These are phyloP conservation scores for Leuctra nigra DNA, from an alignment of 2,888 invertebrate genomes.

Conservation along the genomic window DNA sequence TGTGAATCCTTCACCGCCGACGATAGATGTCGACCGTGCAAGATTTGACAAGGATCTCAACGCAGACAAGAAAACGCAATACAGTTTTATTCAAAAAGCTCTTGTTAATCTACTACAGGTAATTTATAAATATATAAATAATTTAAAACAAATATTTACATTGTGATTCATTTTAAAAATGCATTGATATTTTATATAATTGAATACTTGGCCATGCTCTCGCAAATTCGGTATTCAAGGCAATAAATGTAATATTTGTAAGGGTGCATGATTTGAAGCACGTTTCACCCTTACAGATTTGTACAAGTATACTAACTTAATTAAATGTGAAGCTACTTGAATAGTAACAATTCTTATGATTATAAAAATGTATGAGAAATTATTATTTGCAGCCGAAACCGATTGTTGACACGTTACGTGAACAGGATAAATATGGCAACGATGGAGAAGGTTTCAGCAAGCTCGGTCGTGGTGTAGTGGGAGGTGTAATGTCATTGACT, in stretches of 20 bases:
- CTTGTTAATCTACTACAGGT: slow-evolving; percentile 15
- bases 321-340: no score
- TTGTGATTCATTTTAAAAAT: no score
- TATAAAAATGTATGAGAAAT: no score
- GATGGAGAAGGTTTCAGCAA: slow-evolving; percentile 58
- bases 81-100: slow-evolving; percentile 10
- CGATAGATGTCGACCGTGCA: slow-evolving; percentile 2
- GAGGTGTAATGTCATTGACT: slow-evolving; percentile 59
- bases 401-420: slow-evolving; percentile 65
- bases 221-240: no score
- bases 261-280: not conserved
- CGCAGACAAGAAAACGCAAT: slow-evolving; percentile 2
- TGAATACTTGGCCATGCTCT: no score
- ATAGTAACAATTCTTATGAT: no score
- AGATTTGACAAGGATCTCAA: slow-evolving; percentile 6
- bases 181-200: no score
- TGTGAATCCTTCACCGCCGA: not conserved
- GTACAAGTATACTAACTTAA: not conserved
- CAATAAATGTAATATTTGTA: no score
- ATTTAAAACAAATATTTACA: no score
- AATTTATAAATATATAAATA: no score
- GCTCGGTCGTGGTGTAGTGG: slow-evolving; percentile 57
- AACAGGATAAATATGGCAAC: slow-evolving; percentile 75
- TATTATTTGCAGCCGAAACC: slow-evolving; percentile 63
- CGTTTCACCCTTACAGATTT: not conserved